These are phyloP conservation scores for Hyperoplus lanceolatus DNA, from an alignment of 2,797 vertebrate genomes.

Conservation along the genomic window DNA sequence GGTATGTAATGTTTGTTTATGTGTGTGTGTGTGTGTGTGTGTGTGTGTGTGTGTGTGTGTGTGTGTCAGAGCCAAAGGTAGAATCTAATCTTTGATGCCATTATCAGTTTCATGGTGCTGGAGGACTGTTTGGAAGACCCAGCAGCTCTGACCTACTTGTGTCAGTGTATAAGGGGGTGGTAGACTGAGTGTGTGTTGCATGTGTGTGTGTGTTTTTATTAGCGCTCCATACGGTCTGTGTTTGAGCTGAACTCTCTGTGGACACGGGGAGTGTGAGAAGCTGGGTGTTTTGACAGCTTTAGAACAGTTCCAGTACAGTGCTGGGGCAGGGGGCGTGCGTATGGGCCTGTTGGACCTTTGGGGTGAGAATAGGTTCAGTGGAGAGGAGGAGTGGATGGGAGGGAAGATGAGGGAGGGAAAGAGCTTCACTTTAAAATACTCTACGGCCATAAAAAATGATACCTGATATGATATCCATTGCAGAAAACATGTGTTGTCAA, in stretches of 20 bases:
- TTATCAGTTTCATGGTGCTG: slow-evolving; percentile 72
- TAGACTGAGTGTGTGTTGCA: slow-evolving; percentile 48
- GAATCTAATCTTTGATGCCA: slow-evolving; percentile 80
- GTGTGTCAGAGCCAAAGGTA: slow-evolving; percentile 52
- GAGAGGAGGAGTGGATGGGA: slow-evolving; percentile 46
- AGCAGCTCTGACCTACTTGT: slow-evolving; percentile 85
- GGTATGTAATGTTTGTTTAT: slow-evolving; percentile 30
- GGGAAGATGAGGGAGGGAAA: slow-evolving; percentile 42
- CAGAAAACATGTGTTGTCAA: slow-evolving; percentile 36
- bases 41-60: slow-evolving; percentile 33
- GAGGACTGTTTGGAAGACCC: slow-evolving; percentile 77
- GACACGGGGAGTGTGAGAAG: slow-evolving; percentile 79
- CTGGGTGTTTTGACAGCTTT: slow-evolving; percentile 86
- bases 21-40: slow-evolving; percentile 12
- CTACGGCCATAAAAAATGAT: slow-evolving; percentile 32
- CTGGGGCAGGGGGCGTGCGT: slow-evolving; percentile 62
- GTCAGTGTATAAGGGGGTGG: slow-evolving; percentile 53
- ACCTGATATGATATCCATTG: slow-evolving; percentile 34
- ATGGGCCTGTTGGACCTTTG: slow-evolving; percentile 63
- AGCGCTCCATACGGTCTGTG: slow-evolving; percentile 54
- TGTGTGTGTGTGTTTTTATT: slow-evolving; percentile 55
- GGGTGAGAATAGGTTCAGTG: slow-evolving; percentile 67
- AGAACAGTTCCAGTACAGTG: slow-evolving; percentile 72
- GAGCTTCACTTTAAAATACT: slow-evolving; percentile 38
- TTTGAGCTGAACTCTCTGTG: slow-evolving; percentile 67